Evolutionary conservation across 2,888 invertebrate genomes (phyloP).

Genomic region (Temnothorax rugatulus): DNA sequence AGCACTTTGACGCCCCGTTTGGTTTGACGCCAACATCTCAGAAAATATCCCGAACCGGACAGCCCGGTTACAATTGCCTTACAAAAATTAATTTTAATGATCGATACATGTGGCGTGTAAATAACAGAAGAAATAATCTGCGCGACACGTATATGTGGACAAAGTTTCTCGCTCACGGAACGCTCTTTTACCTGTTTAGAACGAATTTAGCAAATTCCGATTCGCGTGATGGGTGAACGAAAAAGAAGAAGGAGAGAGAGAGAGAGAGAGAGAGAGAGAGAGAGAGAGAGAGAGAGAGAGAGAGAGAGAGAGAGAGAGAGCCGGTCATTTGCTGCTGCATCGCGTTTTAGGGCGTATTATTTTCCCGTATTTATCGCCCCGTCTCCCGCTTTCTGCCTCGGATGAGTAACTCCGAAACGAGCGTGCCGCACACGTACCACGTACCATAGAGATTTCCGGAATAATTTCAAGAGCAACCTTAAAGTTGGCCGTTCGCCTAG

Average conservation of each 20-base stretch:
- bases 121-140: neutral
- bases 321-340: constrained; percentile 9
- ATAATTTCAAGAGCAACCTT: constrained; percentile 49
- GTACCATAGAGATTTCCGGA: constrained; percentile 41
- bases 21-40: constrained; percentile 2
- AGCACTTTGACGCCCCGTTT: neutral
- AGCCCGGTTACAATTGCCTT: neutral
- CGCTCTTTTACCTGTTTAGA: neutral
- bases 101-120: neutral
- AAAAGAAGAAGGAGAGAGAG: neutral
- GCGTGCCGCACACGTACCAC: constrained; percentile 26
- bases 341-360: constrained; percentile 35
- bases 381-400: constrained; percentile 46
- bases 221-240: neutral
- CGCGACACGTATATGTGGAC: neutral
- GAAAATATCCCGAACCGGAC: neutral
- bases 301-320: neutral
- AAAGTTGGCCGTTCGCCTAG: constrained; percentile 65
- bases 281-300: no score
- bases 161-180: neutral
- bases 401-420: constrained; percentile 51
- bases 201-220: constrained; percentile 1
- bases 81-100: neutral
- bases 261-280: no score
- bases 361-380: constrained; percentile 14